Conservation (phyloP, 2,888 invertebrate species). For the Byasa hedistus region DNA sequence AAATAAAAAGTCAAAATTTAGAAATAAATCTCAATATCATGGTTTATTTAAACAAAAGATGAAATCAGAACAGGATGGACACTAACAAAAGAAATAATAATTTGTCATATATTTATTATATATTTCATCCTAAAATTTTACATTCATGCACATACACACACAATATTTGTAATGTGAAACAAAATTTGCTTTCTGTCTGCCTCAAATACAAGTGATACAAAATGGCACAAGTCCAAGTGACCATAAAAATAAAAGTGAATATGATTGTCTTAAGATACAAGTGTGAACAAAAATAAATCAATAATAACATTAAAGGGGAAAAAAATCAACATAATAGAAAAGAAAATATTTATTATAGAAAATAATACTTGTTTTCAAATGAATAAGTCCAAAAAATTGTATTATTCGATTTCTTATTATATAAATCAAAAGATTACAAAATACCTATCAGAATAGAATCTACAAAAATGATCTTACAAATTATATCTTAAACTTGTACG, state of each 20-base stretch:
- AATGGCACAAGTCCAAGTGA: slow-evolving; percentile 50
- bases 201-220: slow-evolving; percentile 39
- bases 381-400: slow-evolving; percentile 65
- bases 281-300: slow-evolving; percentile 8
- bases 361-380: slow-evolving; percentile 75
- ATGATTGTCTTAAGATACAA: neutral
- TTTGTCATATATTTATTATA: slow-evolving; percentile 38
- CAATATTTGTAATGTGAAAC: slow-evolving; percentile 54
- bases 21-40: no score
- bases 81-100: slow-evolving; percentile 30
- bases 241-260: slow-evolving; percentile 18
- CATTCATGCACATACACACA: slow-evolving; percentile 78
- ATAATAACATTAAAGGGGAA: slow-evolving; percentile 37
- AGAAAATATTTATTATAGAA: slow-evolving; percentile 73
- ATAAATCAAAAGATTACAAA: slow-evolving; percentile 74
- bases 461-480: slow-evolving; percentile 74
- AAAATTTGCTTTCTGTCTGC: slow-evolving; percentile 50
- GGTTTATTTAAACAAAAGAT: no score
- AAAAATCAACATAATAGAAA: slow-evolving; percentile 56
- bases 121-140: slow-evolving; percentile 76
- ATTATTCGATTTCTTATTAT: slow-evolving; percentile 58
- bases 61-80: neutral
- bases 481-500: slow-evolving; percentile 75
- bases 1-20: no score
- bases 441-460: slow-evolving; percentile 72